Evolutionary conservation across 2,797 vertebrate species (phyloP), one percentile per base, ranked within the genome.

Genomic region (Sylvia borin): DNA sequence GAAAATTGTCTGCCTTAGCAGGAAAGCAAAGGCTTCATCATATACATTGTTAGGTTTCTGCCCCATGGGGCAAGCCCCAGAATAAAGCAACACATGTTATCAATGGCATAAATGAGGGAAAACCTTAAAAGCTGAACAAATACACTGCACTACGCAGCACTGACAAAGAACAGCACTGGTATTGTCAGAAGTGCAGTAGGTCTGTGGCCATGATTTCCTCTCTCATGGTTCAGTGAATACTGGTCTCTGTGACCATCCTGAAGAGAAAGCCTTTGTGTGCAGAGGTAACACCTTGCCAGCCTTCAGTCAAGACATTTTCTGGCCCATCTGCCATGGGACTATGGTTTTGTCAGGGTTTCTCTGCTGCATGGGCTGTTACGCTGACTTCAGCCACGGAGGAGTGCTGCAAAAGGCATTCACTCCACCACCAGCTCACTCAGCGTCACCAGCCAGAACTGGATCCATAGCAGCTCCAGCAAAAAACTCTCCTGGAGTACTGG

Each of bases 41-140:
- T 6, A 24, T 1, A 0, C 13, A 13, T 40, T 0, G 0, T 78
- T 58, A 75, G 25, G 5, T 51, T 88, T 88, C 47, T 68, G 32
- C 17, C 11, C 24, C 9, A 11, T 7, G 19, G 20, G 13, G 2
- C 0, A 0, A 85, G 36, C 3, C 11, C 13, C 45, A 74, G 68
- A 90, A 64, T 47, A 67, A 53, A 38, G 25, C 13, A 76, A 10
- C 3, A 31, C 3, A 9, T 12, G 9, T 29, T 16, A 65, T 13
- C 88, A 74, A 47, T 25, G 7, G 10, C 19, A 54, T 27, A 67
- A 93, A 83, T 31, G 4, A 53, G 76, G 20, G 18, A 48, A 92
- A 74, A 58, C 29, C 38, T 67, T 67, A 38, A 70, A 88, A 24
- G 18, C 18, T 77, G 60, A 62, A 60, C 5, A 22, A 26, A 42